phyloP scores from a whole-genome alignment of 2,888 invertebrate genomes.

The Cephalotes varians region DNA sequence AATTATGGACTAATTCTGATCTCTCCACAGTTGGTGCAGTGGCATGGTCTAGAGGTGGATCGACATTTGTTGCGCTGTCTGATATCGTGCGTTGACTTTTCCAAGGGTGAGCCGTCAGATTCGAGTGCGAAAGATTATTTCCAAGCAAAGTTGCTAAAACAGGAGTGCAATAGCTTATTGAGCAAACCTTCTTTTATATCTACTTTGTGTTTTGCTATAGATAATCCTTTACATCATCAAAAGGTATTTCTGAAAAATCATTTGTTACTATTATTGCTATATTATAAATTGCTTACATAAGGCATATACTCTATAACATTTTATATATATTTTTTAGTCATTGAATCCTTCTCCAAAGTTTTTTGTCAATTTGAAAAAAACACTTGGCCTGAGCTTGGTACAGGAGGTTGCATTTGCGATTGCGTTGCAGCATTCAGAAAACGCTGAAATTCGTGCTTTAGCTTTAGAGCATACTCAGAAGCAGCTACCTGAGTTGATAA shows the following conservation, averaged over 20 bases:
- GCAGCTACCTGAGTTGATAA: slow-evolving; percentile 94
- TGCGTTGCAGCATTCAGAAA: slow-evolving; percentile 93
- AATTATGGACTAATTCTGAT: slow-evolving; percentile 69
- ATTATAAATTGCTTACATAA: not conserved
- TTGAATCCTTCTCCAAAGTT: slow-evolving; percentile 93
- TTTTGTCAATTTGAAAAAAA: slow-evolving; percentile 94
- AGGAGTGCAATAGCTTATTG: slow-evolving; percentile 92
- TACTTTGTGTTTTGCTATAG: slow-evolving; percentile 95
- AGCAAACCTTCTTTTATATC: slow-evolving; percentile 95
- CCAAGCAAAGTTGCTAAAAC: slow-evolving; percentile 91
- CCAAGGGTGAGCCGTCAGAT: slow-evolving; percentile 88
- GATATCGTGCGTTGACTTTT: slow-evolving; percentile 95
- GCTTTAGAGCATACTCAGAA: slow-evolving; percentile 93
- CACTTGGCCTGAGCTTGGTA: slow-evolving; percentile 94
- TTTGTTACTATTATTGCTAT: not conserved
- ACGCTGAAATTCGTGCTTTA: slow-evolving; percentile 90
- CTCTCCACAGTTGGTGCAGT: slow-evolving; percentile 92
- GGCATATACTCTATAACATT: slow-evolving; percentile 4
- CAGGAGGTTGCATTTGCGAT: slow-evolving; percentile 97
- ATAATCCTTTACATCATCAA: slow-evolving; percentile 92
- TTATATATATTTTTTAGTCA: slow-evolving; percentile 87
- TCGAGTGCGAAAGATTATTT: slow-evolving; percentile 86
- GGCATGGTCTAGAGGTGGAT: slow-evolving; percentile 98
- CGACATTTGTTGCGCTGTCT: slow-evolving; percentile 98
- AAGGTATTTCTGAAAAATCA: slow-evolving; percentile 87